Percentiles rank a stretch among this genome's conserved stretches.
Evolutionary conservation across 2,888 invertebrate genomes (phyloP).

Genomic region (Tenodera sinensis): DNA sequence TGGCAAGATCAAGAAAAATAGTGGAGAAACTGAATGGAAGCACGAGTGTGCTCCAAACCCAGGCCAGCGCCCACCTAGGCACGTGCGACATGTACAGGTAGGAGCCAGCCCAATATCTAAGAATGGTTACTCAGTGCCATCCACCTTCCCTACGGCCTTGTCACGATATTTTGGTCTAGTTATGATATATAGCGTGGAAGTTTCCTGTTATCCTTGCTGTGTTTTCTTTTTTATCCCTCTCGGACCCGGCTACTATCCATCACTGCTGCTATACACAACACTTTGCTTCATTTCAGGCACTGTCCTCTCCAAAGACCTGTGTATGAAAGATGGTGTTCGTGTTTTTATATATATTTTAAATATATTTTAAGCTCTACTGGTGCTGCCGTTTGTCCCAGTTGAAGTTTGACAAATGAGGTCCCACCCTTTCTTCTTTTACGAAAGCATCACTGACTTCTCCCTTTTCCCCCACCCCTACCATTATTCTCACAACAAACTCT

Average conservation of each 20-base stretch:
- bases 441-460: neutral
- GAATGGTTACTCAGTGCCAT: neutral
- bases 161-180: neutral
- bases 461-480: neutral
- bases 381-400: conserved; percentile 10
- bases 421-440: neutral
- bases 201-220: neutral
- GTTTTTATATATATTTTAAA: conserved; percentile 18
- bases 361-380: conserved; percentile 17
- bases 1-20: neutral
- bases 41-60: neutral
- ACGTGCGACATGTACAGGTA: neutral
- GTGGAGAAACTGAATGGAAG: neutral
- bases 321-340: neutral
- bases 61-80: neutral
- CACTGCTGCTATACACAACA: neutral
- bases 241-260: neutral
- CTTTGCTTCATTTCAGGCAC: neutral
- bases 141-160: neutral
- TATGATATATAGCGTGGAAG: neutral
- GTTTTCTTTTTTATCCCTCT: neutral
- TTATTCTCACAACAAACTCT: conserved; percentile 6
- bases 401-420: conserved; percentile 20
- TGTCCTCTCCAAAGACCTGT: conserved; percentile 5
- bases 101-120: neutral